A percentile compares a stretch with the other conserved stretches of the same genome.
phyloP scores from a whole-genome alignment of 2,113 vertebrate genomes.

The Ctenodactylus gundi region DNA sequence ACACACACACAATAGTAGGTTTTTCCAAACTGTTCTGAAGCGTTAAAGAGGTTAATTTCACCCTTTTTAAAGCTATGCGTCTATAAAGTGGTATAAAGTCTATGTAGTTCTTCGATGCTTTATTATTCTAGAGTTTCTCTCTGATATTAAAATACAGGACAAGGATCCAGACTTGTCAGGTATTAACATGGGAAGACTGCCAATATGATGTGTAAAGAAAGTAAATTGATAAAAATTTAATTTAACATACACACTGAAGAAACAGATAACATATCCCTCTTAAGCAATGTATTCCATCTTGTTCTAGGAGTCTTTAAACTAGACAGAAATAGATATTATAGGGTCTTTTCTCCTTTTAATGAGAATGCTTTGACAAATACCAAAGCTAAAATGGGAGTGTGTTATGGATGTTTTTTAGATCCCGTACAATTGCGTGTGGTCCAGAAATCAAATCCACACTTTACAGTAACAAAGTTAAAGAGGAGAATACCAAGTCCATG shows the following conservation, averaged over 20 bases:
- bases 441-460: not conserved
- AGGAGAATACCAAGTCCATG: not conserved
- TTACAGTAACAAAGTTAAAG: not conserved
- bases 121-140: constrained; percentile 6
- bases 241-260: not conserved
- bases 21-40: not conserved
- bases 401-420: not conserved
- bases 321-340: not conserved
- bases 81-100: not conserved
- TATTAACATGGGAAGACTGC: not conserved
- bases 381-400: not conserved
- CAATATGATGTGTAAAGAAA: not conserved
- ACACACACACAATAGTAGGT: not conserved
- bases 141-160: not conserved
- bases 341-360: not conserved
- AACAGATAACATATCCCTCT: not conserved
- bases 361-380: not conserved
- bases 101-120: not conserved
- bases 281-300: too few relatives aligned
- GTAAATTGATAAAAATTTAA: not conserved
- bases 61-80: not conserved
- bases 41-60: not conserved
- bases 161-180: not conserved
- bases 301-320: not conserved
- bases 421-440: not conserved